Evolutionary conservation across 1,140 invertebrate species (phyloP).

Genomic region (Drosophila orosa): DNA sequence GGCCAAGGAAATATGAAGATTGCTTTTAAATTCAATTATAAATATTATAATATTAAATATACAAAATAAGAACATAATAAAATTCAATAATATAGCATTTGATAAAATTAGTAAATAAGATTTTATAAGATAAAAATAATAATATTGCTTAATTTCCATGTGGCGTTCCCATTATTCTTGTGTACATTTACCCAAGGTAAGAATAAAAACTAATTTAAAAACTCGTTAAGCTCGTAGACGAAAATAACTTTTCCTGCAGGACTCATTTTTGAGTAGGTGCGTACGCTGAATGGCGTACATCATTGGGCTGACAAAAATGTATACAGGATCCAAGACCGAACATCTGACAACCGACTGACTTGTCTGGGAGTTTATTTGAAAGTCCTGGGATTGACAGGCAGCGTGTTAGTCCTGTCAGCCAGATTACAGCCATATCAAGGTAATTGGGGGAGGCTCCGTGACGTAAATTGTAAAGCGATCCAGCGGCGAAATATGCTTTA

Average conservation of each 20-base stretch:
- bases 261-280: slow-evolving; percentile 5
- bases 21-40: no score
- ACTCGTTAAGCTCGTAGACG: slow-evolving; percentile 8
- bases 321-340: background rate
- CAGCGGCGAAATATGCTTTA: slow-evolving; percentile 6
- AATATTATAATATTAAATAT: background rate
- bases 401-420: slow-evolving; percentile 52
- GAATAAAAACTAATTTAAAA: slow-evolving; percentile 13
- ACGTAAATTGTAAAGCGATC: slow-evolving; percentile 47
- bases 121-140: background rate
- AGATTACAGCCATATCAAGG: slow-evolving; percentile 32
- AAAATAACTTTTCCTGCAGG: slow-evolving; percentile 24
- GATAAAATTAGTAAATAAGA: background rate
- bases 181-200: background rate
- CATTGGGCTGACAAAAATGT: slow-evolving; percentile 8
- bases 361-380: slow-evolving; percentile 37
- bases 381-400: slow-evolving; percentile 10
- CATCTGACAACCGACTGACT: slow-evolving; percentile 11
- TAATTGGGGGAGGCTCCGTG: slow-evolving; percentile 32
- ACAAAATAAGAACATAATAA: background rate
- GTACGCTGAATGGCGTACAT: slow-evolving; percentile 5
- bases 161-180: no score
- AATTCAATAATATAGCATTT: background rate
- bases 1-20: background rate
- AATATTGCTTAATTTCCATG: no score